Base-by-base conservation (phyloP, 2,888 invertebrate genomes). In the Willowsia nigromaculata region DNA sequence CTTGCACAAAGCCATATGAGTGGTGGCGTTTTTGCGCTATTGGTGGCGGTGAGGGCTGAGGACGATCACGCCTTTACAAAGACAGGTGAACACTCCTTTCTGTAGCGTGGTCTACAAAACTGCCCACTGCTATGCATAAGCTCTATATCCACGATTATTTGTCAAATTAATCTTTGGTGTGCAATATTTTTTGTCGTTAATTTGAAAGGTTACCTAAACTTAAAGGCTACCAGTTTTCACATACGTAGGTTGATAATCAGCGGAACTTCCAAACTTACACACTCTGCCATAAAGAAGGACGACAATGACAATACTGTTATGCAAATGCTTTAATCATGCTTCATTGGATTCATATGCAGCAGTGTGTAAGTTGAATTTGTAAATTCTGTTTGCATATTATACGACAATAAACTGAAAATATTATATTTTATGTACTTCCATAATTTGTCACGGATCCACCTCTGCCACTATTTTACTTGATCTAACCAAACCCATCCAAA, bases 371-470 rank as follows among this genome's bases (percentile, higher is more conserved):
- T 37, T 68, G 71, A 22, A 47, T 83, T 56, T 84, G 71, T 65
- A 47, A 84, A 71, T 15, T 25, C n/a, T n/a, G n/a, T n/a, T n/a
- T n/a, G n/a, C 62, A 30, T 68, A 83, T 83, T 68, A 68, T 53
- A 15, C 50, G 18, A 18, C 83, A 83, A n/a, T 53, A 27, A 68
- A 33, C 68, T 68, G 3, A 84, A 76, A 76, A 43, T 74, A 76
- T 76, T 85, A 76, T 59, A n/a, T 85, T 85, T 76, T 43, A 62
- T 76, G 62, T n/a, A n/a, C 80, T 86, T 86, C 80, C 80, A 80
- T 76, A 53, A 86, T 86, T 86, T 86, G 86, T 80, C 80, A 86
- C 53, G 80, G 86, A 68, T 80, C 86, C 80, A 62, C 85, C 85
- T 85, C 15, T 7, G 9, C 9, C 2, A 15, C 15, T 13, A 53